phyloP scores from a whole-genome alignment of 1,140 invertebrate genomes.

The Glossosoma conforme region DNA sequence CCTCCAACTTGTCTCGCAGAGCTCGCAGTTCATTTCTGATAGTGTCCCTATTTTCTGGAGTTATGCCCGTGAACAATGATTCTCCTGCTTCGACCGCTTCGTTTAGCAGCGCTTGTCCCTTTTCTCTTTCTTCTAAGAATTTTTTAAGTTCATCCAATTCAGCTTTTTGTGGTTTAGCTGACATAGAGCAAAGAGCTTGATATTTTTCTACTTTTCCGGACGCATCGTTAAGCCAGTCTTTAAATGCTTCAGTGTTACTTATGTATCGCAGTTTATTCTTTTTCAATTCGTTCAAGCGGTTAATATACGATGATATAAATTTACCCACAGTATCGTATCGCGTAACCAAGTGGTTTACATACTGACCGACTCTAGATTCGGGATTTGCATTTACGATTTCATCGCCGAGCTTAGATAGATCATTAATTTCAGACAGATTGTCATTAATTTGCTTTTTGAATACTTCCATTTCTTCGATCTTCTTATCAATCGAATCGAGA shows the following conservation, averaged over 20 bases:
- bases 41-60: constrained; percentile 76
- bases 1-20: constrained; percentile 78
- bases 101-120: constrained; percentile 72
- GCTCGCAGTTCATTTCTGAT: constrained; percentile 77
- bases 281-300: constrained; percentile 63
- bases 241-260: constrained; percentile 62
- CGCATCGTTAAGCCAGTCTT: constrained; percentile 73
- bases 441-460: constrained; percentile 59
- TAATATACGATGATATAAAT: constrained; percentile 62
- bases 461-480: constrained; percentile 63
- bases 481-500: constrained; percentile 63
- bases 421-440: constrained; percentile 61
- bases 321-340: constrained; percentile 73
- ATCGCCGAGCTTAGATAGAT: constrained; percentile 63
- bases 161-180: constrained; percentile 61
- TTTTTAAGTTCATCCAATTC: constrained; percentile 71
- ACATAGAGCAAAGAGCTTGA: constrained; percentile 59
- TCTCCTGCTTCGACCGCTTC: constrained; percentile 81
- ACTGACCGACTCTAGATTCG: constrained; percentile 75
- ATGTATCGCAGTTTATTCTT: constrained; percentile 63
- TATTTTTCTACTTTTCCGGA: constrained; percentile 66
- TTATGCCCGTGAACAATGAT: constrained; percentile 79
- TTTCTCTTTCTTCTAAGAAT: constrained; percentile 69
- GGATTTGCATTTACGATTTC: constrained; percentile 71
- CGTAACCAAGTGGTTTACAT: constrained; percentile 69